Base-by-base conservation (phyloP, 2,113 vertebrate species). In the Carollia perspicillata region DNA sequence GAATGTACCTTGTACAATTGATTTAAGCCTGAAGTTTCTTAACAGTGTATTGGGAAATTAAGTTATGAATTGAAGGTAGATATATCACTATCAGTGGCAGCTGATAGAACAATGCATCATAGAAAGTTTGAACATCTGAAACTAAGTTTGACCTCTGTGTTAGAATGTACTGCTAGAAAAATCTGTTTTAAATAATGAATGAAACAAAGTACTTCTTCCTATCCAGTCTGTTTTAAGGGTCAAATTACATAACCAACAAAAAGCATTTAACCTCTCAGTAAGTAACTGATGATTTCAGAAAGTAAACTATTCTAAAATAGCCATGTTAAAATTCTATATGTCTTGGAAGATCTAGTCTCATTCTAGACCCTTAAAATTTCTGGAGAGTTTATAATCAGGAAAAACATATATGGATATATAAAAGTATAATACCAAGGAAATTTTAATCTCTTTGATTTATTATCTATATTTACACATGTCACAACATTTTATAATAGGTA, bases 171-270 rank as follows among this genome's bases (percentile, higher is more conserved):
- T 18, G 17, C 26, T 66, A 80, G 72, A 93, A 95, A 95, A 81
- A 42, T 42, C 17, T 89, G 37, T 81, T 95, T 84, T 88, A 95
- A 93, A 93, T 94, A 95, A 80, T 89, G 26, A 47, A 95, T 93
- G 68, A 71, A 60, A 86, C 22, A 85, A 72, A 49, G 51, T 87
- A 47, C 35, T 3, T 83, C 1, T 89, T 92, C n/a, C 26, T 91
- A 85, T 49, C 18, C 51, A 86, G 58, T 94, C 69, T 85, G 10
- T 89, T 95, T 84, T 86, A 89, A 51, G 53, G 51, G n/a, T 81
- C 89, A 94, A 89, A 96, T 81, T 69, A 77, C 14, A 77, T 92
- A 71, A 84, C 23, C 33, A 79, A 53, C 11, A 75, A 80, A 37
- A 72, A 90, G 12, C 63, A 71, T 86, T 83, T 80, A 69, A 77